phyloP scores from a whole-genome alignment of 92 coral and sea anemone genomes.

The Epizoanthus rinbou region DNA sequence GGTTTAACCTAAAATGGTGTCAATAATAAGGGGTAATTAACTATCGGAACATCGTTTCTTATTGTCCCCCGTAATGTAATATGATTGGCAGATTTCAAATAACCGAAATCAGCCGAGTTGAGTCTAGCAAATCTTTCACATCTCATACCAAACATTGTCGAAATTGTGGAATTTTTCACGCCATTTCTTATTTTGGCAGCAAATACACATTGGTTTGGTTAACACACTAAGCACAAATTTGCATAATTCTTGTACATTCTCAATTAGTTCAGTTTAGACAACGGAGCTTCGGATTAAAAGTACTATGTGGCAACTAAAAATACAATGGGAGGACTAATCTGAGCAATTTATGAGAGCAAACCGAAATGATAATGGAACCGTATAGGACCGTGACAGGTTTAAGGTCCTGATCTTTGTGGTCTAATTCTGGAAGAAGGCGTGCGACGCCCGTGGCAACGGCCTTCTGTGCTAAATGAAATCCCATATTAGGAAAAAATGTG shows the following conservation, averaged over 20 bases:
- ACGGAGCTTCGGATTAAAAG: neutral
- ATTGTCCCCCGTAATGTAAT: constrained; percentile 28
- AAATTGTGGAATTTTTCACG: constrained; percentile 2
- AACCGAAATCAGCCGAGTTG: neutral
- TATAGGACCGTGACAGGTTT: neutral
- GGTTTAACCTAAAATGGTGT: constrained; percentile 45
- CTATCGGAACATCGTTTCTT: constrained; percentile 23
- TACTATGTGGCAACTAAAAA: neutral
- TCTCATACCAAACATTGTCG: neutral
- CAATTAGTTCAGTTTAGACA: neutral
- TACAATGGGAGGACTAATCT: neutral
- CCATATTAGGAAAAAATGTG: constrained; percentile 40
- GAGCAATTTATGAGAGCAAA: constrained; percentile 14
- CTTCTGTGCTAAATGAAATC: neutral
- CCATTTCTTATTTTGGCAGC: neutral
- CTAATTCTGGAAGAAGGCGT: constrained; percentile 36
- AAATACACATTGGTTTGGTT: neutral
- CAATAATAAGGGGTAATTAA: constrained; percentile 45
- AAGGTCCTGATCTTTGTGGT: neutral
- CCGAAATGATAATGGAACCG: neutral
- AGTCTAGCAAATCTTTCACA: neutral
- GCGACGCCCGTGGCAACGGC: constrained; percentile 14
- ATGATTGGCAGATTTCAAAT: constrained; percentile 33
- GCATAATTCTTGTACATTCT: neutral
- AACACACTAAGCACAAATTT: neutral